Conservation (phyloP, 2,888 invertebrate species). For the Melanchra persicariae region DNA sequence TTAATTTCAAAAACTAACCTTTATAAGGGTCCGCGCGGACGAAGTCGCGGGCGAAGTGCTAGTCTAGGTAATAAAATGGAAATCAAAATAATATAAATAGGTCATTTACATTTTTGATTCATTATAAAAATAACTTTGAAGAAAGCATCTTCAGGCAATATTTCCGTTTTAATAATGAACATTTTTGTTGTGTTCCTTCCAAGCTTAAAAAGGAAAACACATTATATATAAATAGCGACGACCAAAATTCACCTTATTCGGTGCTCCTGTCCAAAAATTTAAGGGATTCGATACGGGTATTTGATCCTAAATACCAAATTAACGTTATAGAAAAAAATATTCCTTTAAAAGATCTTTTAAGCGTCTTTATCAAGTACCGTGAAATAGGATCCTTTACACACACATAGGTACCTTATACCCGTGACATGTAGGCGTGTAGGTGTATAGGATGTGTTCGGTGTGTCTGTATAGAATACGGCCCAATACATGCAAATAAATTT, state of each 20-base stretch:
- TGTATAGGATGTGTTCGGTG: neutral
- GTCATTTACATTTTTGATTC: no score
- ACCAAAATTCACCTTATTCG: conserved; percentile 30
- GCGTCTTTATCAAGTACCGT: conserved; percentile 46
- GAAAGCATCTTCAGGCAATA: neutral
- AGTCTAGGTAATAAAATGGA: no score
- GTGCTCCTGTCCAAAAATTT: conserved; percentile 40
- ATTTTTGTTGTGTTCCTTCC: conserved; percentile 4
- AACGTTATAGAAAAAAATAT: conserved; percentile 50
- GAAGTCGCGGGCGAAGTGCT: no score
- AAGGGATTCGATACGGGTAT: conserved; percentile 56
- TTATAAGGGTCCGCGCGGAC: no score
- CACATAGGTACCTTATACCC: neutral
- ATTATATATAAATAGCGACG: conserved; percentile 14
- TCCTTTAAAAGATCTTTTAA: conserved; percentile 52
- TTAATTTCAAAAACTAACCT: no score
- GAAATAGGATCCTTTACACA: conserved; percentile 53
- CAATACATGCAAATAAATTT: conserved; percentile 69
- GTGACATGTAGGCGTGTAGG: no score
- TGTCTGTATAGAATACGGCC: conserved; percentile 40
- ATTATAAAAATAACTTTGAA: neutral
- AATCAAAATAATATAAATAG: no score
- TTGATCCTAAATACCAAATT: conserved; percentile 60
- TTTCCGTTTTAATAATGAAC: conserved; percentile 4
- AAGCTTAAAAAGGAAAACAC: conserved; percentile 23